Evolutionary conservation across 92 coral and sea anemone genomes (phyloP), one percentile per base, ranked within the genome.

Genomic region (Phenganax marumi): DNA sequence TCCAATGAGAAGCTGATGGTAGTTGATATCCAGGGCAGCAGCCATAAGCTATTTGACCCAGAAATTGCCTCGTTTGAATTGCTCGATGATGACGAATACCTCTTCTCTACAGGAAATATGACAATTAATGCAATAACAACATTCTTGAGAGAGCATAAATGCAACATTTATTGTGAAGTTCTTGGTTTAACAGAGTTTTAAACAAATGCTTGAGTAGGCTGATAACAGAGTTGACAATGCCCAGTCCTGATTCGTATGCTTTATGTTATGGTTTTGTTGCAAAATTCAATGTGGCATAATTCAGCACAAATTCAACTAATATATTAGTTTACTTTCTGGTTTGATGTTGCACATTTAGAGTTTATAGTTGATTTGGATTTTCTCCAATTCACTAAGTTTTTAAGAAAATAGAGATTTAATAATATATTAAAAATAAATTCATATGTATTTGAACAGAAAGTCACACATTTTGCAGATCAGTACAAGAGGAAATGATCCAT

Each of bases 21-120:
- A 0, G 84, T 53, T n/a, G 84, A 80, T 24, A 43, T 61, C 84
- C 91, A 88, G 83, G 91, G 88, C 54, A 79, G 77, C 46, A 85
- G 88, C 63, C 66, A 73, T 75, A 71, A 62, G 70, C 58, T 88
- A 52, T 75, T 65, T 49, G 88, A 88, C 65, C 65, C 65, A 58
- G 65, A 58, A 58, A 58, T 58, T 58, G 65, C 65, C 65, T 58
- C 65, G 8, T 58, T 7, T 14, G 65, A 58, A 58, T 18, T 58
- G 65, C 12, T 14, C 8, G 65, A 58, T 7, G 65, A 12, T 12
- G 65, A 58, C 3, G 51, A 33, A 54, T 70, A 10, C 23, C 51
- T 70, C 13, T 70, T 70, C 48, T 70, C 53, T 16, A 70, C 53
- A 26, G 53, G 53, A 70, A 70, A 33, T 48, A 39, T 70, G 51